Conservation (phyloP, 2,888 invertebrate genomes). For the Lasioglossum vierecki region DNA sequence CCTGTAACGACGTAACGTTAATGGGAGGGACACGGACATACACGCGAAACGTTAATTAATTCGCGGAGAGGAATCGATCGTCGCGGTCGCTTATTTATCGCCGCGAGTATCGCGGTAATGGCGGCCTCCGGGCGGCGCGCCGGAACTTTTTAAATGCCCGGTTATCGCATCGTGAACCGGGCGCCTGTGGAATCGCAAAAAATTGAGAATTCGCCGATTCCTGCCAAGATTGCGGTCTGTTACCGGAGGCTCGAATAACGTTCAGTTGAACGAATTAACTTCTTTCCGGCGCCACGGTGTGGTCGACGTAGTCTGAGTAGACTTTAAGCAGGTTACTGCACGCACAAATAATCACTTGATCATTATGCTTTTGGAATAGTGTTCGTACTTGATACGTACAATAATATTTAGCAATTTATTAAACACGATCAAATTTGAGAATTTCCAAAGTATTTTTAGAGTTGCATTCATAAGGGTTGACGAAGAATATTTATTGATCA, state of each 20-base stretch:
- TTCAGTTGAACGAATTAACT: background rate
- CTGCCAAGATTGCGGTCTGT: conserved; percentile 64
- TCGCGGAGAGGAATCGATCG: conserved; percentile 33
- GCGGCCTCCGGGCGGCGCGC: background rate
- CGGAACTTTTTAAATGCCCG: background rate
- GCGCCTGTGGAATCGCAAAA: background rate
- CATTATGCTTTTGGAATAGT: no score
- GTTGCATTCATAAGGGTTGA: no score
- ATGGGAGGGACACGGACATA: background rate
- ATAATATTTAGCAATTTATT: no score
- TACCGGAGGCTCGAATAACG: conserved; percentile 62
- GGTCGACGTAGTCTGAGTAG: background rate
- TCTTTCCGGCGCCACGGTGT: background rate
- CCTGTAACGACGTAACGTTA: background rate
- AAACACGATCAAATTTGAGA: no score
- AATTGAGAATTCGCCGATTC: conserved; percentile 27
- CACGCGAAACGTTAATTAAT: conserved; percentile 56
- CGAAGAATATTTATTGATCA: no score
- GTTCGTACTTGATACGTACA: background rate
- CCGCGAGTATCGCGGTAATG: background rate
- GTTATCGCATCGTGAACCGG: background rate
- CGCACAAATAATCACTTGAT: background rate
- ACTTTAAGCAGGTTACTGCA: background rate
- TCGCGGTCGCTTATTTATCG: conserved; percentile 34
- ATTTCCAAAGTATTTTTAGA: no score